phyloP scores from a whole-genome alignment of 2,113 vertebrate genomes.

The Nothobranchius kuhntae region DNA sequence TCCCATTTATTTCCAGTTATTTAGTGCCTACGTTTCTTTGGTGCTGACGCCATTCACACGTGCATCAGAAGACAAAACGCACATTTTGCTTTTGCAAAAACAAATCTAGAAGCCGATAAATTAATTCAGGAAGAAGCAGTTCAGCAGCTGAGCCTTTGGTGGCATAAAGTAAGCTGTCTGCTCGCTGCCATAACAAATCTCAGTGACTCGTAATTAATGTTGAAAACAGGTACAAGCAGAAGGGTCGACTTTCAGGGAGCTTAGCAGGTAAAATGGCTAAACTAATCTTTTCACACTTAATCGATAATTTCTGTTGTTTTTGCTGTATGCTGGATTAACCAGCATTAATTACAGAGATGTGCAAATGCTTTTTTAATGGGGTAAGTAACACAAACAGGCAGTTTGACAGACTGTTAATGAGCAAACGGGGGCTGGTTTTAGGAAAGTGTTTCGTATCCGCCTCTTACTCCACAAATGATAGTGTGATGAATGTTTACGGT shows the following conservation, averaged over 20 bases:
- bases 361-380: conserved; percentile 25
- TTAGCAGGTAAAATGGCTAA: conserved; percentile 7
- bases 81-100: conserved; percentile 13
- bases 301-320: conserved; percentile 1
- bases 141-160: conserved; percentile 12
- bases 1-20: no score
- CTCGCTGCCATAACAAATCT: neutral
- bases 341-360: conserved; percentile 14
- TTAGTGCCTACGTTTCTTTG: no score
- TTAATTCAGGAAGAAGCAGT: conserved; percentile 15
- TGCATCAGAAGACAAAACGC: conserved; percentile 16
- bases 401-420: conserved; percentile 30
- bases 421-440: conserved; percentile 8
- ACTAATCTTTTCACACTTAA: conserved; percentile 20
- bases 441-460: conserved; percentile 18
- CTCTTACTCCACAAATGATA: conserved; percentile 16
- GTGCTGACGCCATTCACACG: neutral
- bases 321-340: neutral
- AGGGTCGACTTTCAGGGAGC: neutral
- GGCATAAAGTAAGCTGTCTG: neutral
- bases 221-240: conserved; percentile 19
- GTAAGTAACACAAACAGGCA: conserved; percentile 3
- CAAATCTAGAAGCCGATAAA: conserved; percentile 30
- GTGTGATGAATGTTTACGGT: conserved; percentile 22
- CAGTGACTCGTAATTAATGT: conserved; percentile 12